Evolutionary conservation across 2,113 vertebrate species (phyloP), one percentile per base, ranked within the genome.

Genomic region (Spea multiplicata): DNA sequence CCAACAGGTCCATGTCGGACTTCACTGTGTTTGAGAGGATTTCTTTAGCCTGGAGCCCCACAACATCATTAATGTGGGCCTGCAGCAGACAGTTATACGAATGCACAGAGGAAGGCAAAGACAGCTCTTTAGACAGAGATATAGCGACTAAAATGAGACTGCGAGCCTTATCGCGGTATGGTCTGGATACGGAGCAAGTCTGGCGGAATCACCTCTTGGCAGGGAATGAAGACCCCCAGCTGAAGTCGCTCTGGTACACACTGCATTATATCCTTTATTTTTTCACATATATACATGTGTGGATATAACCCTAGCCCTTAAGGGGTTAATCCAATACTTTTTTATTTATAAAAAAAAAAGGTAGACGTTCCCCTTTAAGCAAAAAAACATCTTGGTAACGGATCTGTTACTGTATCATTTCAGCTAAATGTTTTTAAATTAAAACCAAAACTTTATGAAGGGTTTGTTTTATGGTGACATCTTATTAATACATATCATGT

Each of bases 11-110:
- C 83, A 98, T 99, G 97, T 95, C 94, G 0, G 97, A 99, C 87
- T 99, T 99, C 87, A 99, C 96, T 0, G 97, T 99, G 81, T 99
- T 99, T 66, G 97, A 99, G 82, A 95, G 97, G 76, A 98, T 99
- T 88, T 98, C 97, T 3, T 91, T 99, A 79, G 97, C 97, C 0
- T 99, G 97, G 97, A 98, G 96, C 84, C 97, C 97, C 8, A 93
- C 95, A 76, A 95, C 95, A 0, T 96, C 95, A 17, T 89, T 99
- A 66, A 96, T 96, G 94, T 99, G 97, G 97, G 97, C 97, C 4
- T 99, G 97, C 76, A 96, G 97, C 4, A 88, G 97, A 12, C 97
- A 98, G 83, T 85, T 99, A 12, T 99, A 98, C 65, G 94, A 98
- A 80, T 99, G 97, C 48, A 87, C 89, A 0, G 97, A 99, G 88